Conservation (phyloP, 1,140 invertebrate genomes). For the Eueides isabella region DNA sequence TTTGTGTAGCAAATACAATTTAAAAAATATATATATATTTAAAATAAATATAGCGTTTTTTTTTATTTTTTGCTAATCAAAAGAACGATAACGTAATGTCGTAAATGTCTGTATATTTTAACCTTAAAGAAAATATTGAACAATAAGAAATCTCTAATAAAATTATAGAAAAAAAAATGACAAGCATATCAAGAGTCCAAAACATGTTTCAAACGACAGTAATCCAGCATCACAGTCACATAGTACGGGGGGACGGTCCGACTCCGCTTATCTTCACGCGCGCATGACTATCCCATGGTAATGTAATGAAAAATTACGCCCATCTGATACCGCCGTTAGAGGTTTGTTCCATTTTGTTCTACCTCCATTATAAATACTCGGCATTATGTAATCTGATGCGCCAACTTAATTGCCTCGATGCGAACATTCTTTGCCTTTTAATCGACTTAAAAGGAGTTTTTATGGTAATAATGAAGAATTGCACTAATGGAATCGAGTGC, state of each 20-base stretch:
- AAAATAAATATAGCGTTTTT: no score
- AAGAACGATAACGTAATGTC: no score
- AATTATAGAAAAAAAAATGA: constrained; percentile 32
- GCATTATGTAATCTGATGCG: constrained; percentile 43
- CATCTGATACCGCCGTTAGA: constrained; percentile 70
- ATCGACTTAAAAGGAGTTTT: constrained; percentile 32
- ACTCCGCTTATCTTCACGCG: constrained; percentile 71
- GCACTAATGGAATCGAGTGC: constrained; percentile 4
- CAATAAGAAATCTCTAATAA: constrained; percentile 15
- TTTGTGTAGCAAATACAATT: no score
- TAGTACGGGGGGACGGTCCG: constrained; percentile 54
- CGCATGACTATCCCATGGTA: constrained; percentile 72
- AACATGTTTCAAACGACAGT: constrained; percentile 30
- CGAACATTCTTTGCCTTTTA: constrained; percentile 33
- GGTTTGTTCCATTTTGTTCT: constrained; percentile 50
- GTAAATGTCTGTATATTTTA: no score
- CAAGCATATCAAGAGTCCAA: not conserved
- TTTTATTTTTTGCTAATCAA: no score
- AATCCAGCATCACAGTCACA: constrained; percentile 36
- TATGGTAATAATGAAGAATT: constrained; percentile 32
- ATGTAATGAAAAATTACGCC: constrained; percentile 80
- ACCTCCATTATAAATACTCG: constrained; percentile 43
- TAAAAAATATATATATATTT: no score
- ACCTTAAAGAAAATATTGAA: not conserved
- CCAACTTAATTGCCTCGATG: constrained; percentile 39